phyloP scores from a whole-genome alignment of 2,113 vertebrate genomes.

The Dipodomys merriami region DNA sequence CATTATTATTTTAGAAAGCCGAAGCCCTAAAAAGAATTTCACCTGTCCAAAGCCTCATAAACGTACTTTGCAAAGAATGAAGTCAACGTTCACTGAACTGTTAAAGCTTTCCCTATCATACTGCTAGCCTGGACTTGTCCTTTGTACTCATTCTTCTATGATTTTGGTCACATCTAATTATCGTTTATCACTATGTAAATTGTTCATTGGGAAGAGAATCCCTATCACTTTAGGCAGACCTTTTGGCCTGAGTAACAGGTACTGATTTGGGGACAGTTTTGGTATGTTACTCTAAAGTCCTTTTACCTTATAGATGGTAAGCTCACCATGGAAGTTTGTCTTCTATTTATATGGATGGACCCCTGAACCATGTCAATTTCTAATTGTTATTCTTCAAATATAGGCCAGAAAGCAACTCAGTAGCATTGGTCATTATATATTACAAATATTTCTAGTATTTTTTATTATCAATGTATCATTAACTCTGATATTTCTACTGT shows the following conservation, averaged over 20 bases:
- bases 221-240: not conserved
- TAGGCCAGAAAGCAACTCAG: not conserved
- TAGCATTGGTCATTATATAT: not conserved
- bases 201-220: not conserved
- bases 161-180: not conserved
- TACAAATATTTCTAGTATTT: not conserved
- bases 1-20: not conserved
- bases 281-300: not conserved
- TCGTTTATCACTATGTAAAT: not conserved
- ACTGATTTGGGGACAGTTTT: not conserved
- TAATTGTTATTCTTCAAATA: not conserved
- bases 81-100: not conserved
- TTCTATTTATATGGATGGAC: not conserved
- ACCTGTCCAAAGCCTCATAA: not conserved
- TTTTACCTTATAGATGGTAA: not conserved
- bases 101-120: not conserved
- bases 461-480: not conserved
- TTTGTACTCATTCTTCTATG: not conserved
- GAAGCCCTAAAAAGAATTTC: not conserved
- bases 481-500: not conserved
- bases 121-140: not conserved
- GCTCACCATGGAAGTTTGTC: not conserved
- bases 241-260: not conserved
- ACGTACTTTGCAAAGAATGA: not conserved
- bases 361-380: not conserved